These are phyloP conservation scores for Aphelinus certus DNA, from an alignment of 1,140 invertebrate species.

Conservation along the genomic window DNA sequence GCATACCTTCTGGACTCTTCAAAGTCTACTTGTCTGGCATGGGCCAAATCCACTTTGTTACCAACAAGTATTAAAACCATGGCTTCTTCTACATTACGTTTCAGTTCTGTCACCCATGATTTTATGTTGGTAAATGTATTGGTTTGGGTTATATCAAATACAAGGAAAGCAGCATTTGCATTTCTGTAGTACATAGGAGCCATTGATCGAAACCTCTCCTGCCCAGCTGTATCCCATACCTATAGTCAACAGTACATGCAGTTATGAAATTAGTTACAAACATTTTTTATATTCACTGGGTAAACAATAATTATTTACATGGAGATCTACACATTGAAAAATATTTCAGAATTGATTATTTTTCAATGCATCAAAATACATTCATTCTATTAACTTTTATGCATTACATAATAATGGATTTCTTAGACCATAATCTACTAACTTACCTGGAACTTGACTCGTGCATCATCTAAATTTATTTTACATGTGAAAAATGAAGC, in stretches of 20 bases:
- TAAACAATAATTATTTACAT: too few relatives aligned
- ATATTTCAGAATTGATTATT: too few relatives aligned
- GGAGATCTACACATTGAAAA: too few relatives aligned
- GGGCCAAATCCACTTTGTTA: slow-evolving; percentile 82
- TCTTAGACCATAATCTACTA: too few relatives aligned
- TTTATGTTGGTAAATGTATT: slow-evolving; percentile 79
- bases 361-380: too few relatives aligned
- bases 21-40: slow-evolving; percentile 71
- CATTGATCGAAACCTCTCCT: slow-evolving; percentile 82
- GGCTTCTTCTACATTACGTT: slow-evolving; percentile 77
- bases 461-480: slow-evolving; percentile 75
- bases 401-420: too few relatives aligned
- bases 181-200: slow-evolving; percentile 94
- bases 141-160: slow-evolving; percentile 85
- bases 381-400: too few relatives aligned
- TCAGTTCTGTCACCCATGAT: slow-evolving; percentile 82
- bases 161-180: slow-evolving; percentile 85
- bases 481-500: slow-evolving; percentile 89
- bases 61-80: slow-evolving; percentile 84
- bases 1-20: slow-evolving; percentile 82
- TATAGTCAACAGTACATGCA: slow-evolving; percentile 44
- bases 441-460: slow-evolving; percentile 78
- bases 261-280: slow-evolving; percentile 3
- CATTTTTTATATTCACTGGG: too few relatives aligned
- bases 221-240: slow-evolving; percentile 92